Conservation (phyloP, 2,888 invertebrate genomes). For the Matsumyia berberina region DNA sequence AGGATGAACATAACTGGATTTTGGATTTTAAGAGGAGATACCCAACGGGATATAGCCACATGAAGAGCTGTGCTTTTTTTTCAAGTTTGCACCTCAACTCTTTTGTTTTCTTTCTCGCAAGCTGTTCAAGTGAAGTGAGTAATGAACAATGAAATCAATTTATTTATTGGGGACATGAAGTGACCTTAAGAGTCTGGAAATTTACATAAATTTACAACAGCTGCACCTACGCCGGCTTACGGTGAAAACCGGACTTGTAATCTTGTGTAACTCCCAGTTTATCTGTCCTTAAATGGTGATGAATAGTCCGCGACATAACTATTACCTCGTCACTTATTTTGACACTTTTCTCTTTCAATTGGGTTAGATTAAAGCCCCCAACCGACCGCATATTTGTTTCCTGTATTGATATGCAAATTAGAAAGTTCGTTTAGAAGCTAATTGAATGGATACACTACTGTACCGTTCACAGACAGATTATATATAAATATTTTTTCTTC, state of each 20-base stretch:
- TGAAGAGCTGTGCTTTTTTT: slow-evolving; percentile 21
- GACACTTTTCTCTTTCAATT: slow-evolving; percentile 54
- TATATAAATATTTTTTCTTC: slow-evolving; percentile 31
- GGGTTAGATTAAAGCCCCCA: slow-evolving; percentile 6
- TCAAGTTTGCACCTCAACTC: slow-evolving; percentile 65
- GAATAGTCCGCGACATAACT: slow-evolving; percentile 2
- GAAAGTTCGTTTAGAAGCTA: slow-evolving; percentile 50
- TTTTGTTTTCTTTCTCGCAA: slow-evolving; percentile 46
- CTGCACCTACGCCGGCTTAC: slow-evolving; percentile 55
- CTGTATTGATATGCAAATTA: slow-evolving; percentile 32
- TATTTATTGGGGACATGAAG: slow-evolving; percentile 56
- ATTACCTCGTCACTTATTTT: slow-evolving; percentile 16
- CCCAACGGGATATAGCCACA: slow-evolving; percentile 26
- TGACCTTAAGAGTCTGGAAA: slow-evolving; percentile 65
- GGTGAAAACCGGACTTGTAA: slow-evolving; percentile 42
- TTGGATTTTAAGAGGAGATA: slow-evolving; percentile 49
- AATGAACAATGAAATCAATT: slow-evolving; percentile 45
- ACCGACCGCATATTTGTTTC: not conserved
- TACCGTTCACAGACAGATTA: slow-evolving; percentile 4
- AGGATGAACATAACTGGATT: slow-evolving; percentile 64
- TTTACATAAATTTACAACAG: slow-evolving; percentile 60
- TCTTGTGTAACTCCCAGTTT: slow-evolving; percentile 37
- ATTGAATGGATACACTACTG: slow-evolving; percentile 46
- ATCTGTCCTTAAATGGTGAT: slow-evolving; percentile 53
- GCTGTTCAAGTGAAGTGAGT: slow-evolving; percentile 21